Base-by-base conservation (phyloP, 1,140 invertebrate species). In the Euschistus heros region DNA sequence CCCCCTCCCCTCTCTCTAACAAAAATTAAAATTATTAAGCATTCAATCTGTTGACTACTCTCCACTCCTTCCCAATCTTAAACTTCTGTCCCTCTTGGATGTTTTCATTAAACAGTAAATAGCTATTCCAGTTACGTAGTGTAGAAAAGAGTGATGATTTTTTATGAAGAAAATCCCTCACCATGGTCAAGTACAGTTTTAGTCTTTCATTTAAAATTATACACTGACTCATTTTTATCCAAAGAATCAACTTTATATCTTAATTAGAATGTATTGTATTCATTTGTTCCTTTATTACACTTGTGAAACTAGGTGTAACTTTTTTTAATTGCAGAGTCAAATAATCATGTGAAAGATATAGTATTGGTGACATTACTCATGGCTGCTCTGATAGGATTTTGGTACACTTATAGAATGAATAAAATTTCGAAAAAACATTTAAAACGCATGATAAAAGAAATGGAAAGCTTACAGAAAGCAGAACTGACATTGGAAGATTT, bases 391-490 rank as follows among this genome's bases (percentile, higher is more conserved):
- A 85, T 88, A 62, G 90, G 91, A n/a, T 89, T 87, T 69, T 95
- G 90, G 88, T 92, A 91, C 75, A 91, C 88, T 1, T 88, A 91
- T 76, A 83, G 88, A 65, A 90, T 94, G 68, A 91, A 93, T 73
- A 90, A 91, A 72, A 87, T 84, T 70, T 92, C 91, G 5, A 87
- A 92, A 69, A 80, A 81, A 62, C 88, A 96, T 73, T 78, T 97
- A 42, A 82, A 84, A 62, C 85, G 90, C 65, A 93, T 97, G 91
- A 86, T 92, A 73, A 86, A 87, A 71, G 92, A 97, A 71, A 91
- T 97, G 89, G 93, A 96, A 71, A 87, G 87, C 69, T 78, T 97
- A 62, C 87, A 92, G 68, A 88, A 87, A 72, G 92, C 93, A 6
- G 93, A 97, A 76, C 80, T 90, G 67, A 87, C 89, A 22, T 75